phyloP scores from a whole-genome alignment of 2,888 invertebrate species.

The Thyatira batis region DNA sequence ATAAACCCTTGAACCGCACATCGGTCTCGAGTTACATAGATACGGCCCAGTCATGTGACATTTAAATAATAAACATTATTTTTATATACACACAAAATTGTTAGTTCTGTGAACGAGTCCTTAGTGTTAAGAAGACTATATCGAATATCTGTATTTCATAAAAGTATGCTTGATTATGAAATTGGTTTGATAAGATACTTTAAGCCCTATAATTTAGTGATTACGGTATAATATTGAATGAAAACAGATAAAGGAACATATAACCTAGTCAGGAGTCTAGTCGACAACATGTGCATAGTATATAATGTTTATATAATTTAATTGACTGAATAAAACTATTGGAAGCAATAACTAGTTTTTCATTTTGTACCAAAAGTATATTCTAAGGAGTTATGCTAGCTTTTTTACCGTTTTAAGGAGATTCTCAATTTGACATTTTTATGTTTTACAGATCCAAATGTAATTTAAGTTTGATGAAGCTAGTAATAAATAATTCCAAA shows the following conservation, averaged over 20 bases:
- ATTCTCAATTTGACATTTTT: no score
- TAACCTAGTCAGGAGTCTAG: conserved; percentile 22
- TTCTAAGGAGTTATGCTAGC: not conserved
- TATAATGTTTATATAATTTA: conserved; percentile 47
- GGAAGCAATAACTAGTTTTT: conserved; percentile 28
- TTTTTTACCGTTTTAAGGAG: no score
- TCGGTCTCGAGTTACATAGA: not conserved
- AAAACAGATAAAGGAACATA: conserved; percentile 7
- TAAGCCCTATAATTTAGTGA: not conserved
- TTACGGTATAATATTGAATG: not conserved
- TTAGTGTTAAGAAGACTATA: not conserved
- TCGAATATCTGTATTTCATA: no score
- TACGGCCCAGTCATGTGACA: not conserved
- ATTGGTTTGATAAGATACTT: no score
- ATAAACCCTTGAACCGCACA: not conserved
- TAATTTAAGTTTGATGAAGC: no score
- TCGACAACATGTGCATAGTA: conserved; percentile 21
- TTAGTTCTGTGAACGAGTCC: not conserved
- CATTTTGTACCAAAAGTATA: no score
- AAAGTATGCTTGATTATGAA: no score
- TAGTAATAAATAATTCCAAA: no score
- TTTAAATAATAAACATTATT: not conserved
- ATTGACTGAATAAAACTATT: conserved; percentile 59
- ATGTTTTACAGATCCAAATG: no score
- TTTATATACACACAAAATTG: not conserved